phyloP scores from a whole-genome alignment of 2,797 vertebrate species.

The Xerus rutilus region DNA sequence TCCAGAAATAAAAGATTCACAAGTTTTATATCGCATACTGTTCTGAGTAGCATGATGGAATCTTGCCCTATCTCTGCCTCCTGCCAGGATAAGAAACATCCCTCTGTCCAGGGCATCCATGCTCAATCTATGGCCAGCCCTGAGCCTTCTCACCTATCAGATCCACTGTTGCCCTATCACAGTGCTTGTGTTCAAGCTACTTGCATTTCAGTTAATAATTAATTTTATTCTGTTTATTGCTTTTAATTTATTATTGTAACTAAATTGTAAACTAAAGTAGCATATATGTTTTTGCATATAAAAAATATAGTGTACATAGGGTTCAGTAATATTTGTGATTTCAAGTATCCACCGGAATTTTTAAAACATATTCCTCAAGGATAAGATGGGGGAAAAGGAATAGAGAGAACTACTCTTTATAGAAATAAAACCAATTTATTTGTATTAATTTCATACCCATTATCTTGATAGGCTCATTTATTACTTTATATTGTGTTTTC shows the following conservation, averaged over 20 bases:
- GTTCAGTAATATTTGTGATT: not conserved
- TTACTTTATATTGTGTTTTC: not conserved
- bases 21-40: too few species aligned
- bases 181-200: not conserved
- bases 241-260: too few species aligned
- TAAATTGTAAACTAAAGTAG: too few species aligned
- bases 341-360: not conserved
- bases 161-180: too few species aligned
- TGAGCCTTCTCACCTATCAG: not conserved
- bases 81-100: not conserved
- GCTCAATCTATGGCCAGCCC: too few species aligned
- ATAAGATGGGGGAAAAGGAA: not conserved
- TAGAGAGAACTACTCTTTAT: not conserved
- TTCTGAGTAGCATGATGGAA: too few species aligned
- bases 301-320: too few species aligned
- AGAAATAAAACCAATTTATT: not conserved
- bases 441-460: not conserved
- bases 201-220: not conserved
- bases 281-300: too few species aligned
- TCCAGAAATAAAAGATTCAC: not conserved
- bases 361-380: not conserved
- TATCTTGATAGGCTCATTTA: not conserved
- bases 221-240: not conserved
- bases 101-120: not conserved
- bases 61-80: too few species aligned